Conservation (phyloP, 2,797 vertebrate species). For the Schizopygopsis pylzovi region DNA sequence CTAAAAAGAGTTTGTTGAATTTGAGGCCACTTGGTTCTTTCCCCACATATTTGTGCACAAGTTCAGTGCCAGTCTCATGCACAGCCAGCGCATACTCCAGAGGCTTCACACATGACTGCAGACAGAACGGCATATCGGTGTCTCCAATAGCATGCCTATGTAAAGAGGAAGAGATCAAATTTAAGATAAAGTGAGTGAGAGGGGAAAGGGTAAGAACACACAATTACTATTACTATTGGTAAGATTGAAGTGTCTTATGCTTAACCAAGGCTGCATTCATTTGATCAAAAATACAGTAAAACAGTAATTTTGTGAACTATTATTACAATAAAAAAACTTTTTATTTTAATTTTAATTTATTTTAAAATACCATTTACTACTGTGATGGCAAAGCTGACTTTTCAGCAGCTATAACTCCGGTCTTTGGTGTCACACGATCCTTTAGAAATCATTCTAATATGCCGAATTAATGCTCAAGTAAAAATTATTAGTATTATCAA, state of each 20-base stretch:
- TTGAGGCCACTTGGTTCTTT: constrained; percentile 91
- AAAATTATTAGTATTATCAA: too few relatives aligned
- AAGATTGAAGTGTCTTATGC: neutral
- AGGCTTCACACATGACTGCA: constrained; percentile 93
- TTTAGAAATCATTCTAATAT: neutral
- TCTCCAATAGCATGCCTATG: constrained; percentile 87
- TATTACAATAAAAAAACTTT: too few relatives aligned
- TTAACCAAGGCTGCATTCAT: neutral
- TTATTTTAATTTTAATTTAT: neutral
- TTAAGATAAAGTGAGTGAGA: constrained; percentile 21
- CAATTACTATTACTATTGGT: neutral
- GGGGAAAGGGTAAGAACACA: neutral
- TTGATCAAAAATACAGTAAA: neutral
- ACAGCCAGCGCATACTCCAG: constrained; percentile 88
- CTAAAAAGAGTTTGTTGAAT: constrained; percentile 89
- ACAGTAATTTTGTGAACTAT: neutral
- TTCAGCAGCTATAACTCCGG: neutral
- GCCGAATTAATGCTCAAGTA: neutral
- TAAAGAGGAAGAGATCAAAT: constrained; percentile 39
- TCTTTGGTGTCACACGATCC: too few relatives aligned
- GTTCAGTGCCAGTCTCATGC: constrained; percentile 82
- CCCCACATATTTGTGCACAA: constrained; percentile 85
- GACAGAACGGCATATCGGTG: constrained; percentile 89
- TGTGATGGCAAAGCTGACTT: too few relatives aligned
- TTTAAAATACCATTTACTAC: neutral